Percentiles rank a stretch among this genome's conserved stretches.
These are phyloP conservation scores for Hydropotes inermis DNA, from an alignment of 2,113 vertebrate species.

Conservation along the genomic window DNA sequence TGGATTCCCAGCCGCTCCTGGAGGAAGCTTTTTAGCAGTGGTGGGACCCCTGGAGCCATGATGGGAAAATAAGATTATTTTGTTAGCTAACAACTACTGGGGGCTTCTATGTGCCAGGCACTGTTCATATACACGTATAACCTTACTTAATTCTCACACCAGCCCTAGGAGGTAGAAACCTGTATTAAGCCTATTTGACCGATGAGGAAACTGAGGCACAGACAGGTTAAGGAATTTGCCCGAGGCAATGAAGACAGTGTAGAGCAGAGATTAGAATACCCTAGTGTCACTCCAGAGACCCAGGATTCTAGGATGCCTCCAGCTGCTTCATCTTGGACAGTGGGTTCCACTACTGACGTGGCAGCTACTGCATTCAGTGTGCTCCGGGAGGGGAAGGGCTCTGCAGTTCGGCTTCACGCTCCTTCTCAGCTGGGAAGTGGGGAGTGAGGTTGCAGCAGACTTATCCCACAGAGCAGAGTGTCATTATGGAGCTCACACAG, in stretches of 20 bases:
- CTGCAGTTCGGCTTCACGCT: neutral
- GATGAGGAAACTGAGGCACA: neutral
- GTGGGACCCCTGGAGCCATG: slow-evolving; percentile 80
- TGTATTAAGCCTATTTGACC: neutral
- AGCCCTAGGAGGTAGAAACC: neutral
- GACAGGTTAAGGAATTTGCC: neutral
- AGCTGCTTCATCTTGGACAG: neutral
- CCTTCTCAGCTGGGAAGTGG: neutral
- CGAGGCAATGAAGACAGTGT: neutral
- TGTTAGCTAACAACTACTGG: neutral
- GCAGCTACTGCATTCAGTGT: neutral
- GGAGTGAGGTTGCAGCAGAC: neutral
- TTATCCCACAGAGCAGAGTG: neutral
- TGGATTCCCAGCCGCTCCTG: slow-evolving; percentile 85
- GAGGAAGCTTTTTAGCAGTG: slow-evolving; percentile 85
- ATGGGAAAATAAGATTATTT: neutral
- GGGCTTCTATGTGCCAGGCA: neutral
- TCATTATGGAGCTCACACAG: neutral
- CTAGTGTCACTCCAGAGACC: neutral
- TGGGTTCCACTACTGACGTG: neutral
- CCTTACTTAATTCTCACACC: neutral
- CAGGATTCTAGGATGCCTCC: neutral
- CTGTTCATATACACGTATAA: neutral
- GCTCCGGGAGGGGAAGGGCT: neutral
- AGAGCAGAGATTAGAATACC: neutral